Conservation (phyloP, 2,888 invertebrate species). For the Agrotis ipsilon region DNA sequence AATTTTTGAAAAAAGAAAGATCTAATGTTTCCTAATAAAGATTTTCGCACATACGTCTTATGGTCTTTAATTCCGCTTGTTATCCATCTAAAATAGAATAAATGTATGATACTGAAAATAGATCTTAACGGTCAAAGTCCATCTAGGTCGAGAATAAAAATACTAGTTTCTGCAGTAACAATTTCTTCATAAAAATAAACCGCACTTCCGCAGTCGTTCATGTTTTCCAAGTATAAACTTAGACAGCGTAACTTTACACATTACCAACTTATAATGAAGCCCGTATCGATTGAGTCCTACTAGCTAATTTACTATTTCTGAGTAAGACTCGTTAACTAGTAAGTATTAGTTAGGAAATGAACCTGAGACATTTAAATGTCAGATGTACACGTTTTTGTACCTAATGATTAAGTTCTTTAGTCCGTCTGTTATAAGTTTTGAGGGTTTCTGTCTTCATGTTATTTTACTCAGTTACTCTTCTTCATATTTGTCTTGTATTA, state of each 20-base stretch:
- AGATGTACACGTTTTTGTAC: constrained; percentile 12
- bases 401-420: constrained; percentile 7
- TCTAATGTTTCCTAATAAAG: too few species aligned
- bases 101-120: too few species aligned
- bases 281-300: constrained; percentile 4
- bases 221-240: background rate
- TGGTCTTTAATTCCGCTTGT: too few species aligned
- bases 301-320: constrained; percentile 27
- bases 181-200: background rate
- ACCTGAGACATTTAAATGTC: constrained; percentile 46
- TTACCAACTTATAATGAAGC: constrained; percentile 17
- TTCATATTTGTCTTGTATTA: too few species aligned
- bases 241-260: constrained; percentile 2
- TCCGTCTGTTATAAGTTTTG: background rate
- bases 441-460: background rate
- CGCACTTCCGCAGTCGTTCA: constrained; percentile 6
- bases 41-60: too few species aligned
- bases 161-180: background rate
- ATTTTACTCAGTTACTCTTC: too few species aligned
- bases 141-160: background rate
- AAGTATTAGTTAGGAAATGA: constrained; percentile 16
- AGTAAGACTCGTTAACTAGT: constrained; percentile 15
- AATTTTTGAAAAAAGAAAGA: too few species aligned
- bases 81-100: too few species aligned
- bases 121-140: too few species aligned